Base-by-base conservation (phyloP, 2,888 invertebrate species). In the Amiota mariae region DNA sequence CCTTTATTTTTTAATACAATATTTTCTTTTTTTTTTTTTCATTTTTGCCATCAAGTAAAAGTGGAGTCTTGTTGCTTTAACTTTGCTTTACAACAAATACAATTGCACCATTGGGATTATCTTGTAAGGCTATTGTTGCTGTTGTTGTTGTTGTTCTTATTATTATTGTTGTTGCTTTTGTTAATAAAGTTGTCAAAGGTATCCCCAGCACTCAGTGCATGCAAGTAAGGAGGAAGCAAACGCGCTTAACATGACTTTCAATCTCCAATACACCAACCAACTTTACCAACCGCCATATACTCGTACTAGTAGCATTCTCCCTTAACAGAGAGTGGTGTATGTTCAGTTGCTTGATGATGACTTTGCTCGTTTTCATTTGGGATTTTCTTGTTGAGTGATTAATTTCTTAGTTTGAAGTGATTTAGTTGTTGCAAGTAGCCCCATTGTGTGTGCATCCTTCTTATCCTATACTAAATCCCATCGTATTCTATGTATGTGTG, bases 141-240 rank as follows among this genome's bases (percentile, higher is more conserved):
- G 73, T 75, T 73, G 73, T 48, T 71, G 73, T 56, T 54, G 48
- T 54, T 48, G 48, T 54, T 48, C 71, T 54, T 66, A 72, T 71
- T 57, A 59, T 71, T 77, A 75, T 20, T 63, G 46, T 80, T 84
- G 80, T 79, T 85, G 85, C 78, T 77, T 76, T 78, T 83, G 82
- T 83, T 82, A 85, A 83, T 83, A 82, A 83, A 85, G 76, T 83
- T 83, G 84, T 83, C 82, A 83, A 83, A 83, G 84, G 82, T 83
- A 83, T 81, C 51, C 13, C 8, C 59, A 59, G 12, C 57, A 57
- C 15, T 20, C 18, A 57, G 10, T 2, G 20, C 57, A 15, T 10
- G 8, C 24, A 59, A 11, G 12, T 59, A n/a, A 18, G 18, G 2
- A n/a, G 15, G 8, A 11, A 1, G 24, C 24, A 59, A n/a, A 59